phyloP scores from a whole-genome alignment of 1,140 invertebrate genomes.

The Drosophila neocordata region DNA sequence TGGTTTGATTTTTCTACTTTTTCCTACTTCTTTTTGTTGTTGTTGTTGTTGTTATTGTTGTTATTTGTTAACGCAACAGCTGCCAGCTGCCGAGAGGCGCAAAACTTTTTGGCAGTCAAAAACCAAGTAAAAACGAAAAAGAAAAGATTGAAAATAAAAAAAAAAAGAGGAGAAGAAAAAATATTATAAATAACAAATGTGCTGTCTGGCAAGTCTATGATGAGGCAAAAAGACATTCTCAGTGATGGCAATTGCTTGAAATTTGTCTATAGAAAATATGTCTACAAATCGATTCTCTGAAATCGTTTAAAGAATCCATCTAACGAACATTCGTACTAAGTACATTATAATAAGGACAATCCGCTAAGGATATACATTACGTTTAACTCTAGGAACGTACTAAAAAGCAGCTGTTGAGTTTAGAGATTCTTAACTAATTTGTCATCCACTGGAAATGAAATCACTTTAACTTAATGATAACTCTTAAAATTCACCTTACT shows the following conservation, averaged over 20 bases:
- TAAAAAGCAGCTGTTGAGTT: too few relatives aligned
- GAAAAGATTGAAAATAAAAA: background rate
- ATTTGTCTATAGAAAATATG: background rate
- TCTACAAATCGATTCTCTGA: background rate
- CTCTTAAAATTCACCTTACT: too few relatives aligned
- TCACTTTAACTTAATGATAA: too few relatives aligned
- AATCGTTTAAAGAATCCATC: too few relatives aligned
- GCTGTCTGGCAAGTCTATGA: constrained; percentile 2
- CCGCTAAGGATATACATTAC: too few relatives aligned
- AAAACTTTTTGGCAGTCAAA: constrained; percentile 16
- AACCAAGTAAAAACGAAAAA: background rate
- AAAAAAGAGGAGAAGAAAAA: background rate
- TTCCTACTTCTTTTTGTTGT: background rate
- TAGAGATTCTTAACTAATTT: too few relatives aligned
- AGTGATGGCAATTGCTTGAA: background rate
- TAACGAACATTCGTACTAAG: too few relatives aligned
- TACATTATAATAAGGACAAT: too few relatives aligned
- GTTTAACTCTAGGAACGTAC: too few relatives aligned
- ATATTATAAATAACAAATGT: constrained; percentile 10
- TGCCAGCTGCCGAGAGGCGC: constrained; percentile 6
- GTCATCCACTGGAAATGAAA: too few relatives aligned
- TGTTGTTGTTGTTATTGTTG: background rate
- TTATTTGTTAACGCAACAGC: constrained; percentile 17
- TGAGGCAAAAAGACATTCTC: constrained; percentile 2
- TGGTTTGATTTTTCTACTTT: constrained; percentile 12